These are phyloP conservation scores for Anaspis maculata DNA, from an alignment of 2,888 invertebrate species.

Conservation along the genomic window DNA sequence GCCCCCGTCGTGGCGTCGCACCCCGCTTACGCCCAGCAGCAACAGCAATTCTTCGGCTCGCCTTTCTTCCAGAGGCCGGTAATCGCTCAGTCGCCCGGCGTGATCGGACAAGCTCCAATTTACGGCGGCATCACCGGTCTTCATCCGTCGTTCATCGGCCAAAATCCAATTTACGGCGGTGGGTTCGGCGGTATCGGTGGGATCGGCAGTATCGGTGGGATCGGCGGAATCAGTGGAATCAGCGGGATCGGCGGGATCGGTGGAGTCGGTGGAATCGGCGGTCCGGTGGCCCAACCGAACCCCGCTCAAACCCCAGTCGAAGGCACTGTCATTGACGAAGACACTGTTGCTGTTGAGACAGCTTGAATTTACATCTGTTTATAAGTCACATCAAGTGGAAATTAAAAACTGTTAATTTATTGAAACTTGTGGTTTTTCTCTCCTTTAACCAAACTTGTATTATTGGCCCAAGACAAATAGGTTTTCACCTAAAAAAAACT, in stretches of 20 bases:
- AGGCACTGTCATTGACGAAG: constrained; percentile 24
- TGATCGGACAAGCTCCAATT: constrained; percentile 1
- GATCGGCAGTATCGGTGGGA: constrained; percentile 4
- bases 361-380: constrained; percentile 18
- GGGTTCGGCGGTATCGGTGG: constrained; percentile 3
- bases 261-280: constrained; percentile 2
- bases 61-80: neutral
- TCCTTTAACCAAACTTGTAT: neutral
- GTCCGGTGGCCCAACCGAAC: constrained; percentile 9
- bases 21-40: constrained; percentile 8
- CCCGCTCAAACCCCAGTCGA: constrained; percentile 17
- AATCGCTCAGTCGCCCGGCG: neutral
- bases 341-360: constrained; percentile 29
- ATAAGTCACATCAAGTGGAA: no score
- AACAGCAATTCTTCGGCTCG: constrained; percentile 1
- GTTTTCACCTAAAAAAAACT: no score
- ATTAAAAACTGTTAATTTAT: no score
- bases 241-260: constrained; percentile 8
- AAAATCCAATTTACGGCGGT: constrained; percentile 1
- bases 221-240: constrained; percentile 2
- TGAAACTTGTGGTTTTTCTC: neutral
- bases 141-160: constrained; percentile 1
- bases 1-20: constrained; percentile 13
- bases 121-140: constrained; percentile 2
- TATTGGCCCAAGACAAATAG: no score